Evolutionary conservation across 2,888 invertebrate species (phyloP).

Genomic region (Hirtodrosophila histrioides): DNA sequence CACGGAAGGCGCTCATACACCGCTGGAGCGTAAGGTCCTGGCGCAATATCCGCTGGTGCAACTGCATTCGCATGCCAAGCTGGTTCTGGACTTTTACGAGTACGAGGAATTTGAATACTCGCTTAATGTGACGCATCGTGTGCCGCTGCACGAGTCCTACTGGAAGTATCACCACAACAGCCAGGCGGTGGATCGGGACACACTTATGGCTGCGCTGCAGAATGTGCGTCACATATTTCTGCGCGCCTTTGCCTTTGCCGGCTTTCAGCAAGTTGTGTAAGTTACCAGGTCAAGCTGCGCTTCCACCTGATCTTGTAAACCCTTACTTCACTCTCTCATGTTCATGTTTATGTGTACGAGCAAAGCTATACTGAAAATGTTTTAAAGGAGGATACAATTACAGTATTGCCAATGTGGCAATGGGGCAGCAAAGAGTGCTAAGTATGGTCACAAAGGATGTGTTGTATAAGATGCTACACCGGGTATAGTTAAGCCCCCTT

Average conservation of each 20-base stretch:
- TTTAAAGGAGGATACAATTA: too few relatives aligned
- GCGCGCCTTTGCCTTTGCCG: constrained; percentile 88
- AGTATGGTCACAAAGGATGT: too few relatives aligned
- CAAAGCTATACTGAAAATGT: too few relatives aligned
- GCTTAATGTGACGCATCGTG: constrained; percentile 85
- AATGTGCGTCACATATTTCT: constrained; percentile 92
- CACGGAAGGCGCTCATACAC: constrained; percentile 87
- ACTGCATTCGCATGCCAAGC: constrained; percentile 89
- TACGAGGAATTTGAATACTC: constrained; percentile 82
- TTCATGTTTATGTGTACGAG: too few relatives aligned
- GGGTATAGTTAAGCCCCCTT: too few relatives aligned
- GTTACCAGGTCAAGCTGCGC: too few relatives aligned
- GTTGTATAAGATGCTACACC: too few relatives aligned
- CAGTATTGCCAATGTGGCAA: too few relatives aligned
- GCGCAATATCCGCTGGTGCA: constrained; percentile 91
- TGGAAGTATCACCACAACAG: constrained; percentile 87
- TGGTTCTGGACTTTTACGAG: constrained; percentile 91
- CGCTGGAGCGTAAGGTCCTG: constrained; percentile 86
- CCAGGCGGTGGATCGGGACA: constrained; percentile 88
- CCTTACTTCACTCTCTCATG: too few relatives aligned
- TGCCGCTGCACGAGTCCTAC: constrained; percentile 90
- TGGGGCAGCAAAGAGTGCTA: too few relatives aligned
- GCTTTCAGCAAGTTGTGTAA: constrained; percentile 87
- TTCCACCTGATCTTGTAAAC: too few relatives aligned
- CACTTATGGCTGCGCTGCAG: constrained; percentile 96